phyloP scores from a whole-genome alignment of 2,888 invertebrate genomes.

The Cabera pusaria region DNA sequence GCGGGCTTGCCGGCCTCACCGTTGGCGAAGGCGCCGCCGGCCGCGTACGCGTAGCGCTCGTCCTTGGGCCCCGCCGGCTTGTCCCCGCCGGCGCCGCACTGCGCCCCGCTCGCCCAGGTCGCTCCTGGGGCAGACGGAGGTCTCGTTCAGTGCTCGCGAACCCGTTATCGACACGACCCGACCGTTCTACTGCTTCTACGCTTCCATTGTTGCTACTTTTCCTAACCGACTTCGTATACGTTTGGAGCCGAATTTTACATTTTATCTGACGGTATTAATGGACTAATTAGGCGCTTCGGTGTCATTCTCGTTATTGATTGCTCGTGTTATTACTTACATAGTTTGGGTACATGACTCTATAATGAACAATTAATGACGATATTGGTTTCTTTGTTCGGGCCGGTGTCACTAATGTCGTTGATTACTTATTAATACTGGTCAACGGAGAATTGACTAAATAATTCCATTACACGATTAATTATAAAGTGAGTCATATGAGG shows the following conservation, averaged over 20 bases:
- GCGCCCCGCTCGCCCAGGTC: conserved; percentile 62
- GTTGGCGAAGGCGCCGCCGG: conserved; percentile 46
- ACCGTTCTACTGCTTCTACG: conserved; percentile 30
- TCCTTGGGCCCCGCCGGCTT: conserved; percentile 36
- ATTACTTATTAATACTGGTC: conserved; percentile 48
- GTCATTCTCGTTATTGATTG: conserved; percentile 63
- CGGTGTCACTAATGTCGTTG: conserved; percentile 45
- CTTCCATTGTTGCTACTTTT: conserved; percentile 33
- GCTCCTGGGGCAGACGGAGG: conserved; percentile 79
- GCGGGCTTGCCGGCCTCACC: conserved; percentile 81
- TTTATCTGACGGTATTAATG: conserved; percentile 43
- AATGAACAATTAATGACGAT: conserved; percentile 67
- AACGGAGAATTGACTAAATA: conserved; percentile 46
- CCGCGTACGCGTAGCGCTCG: conserved; percentile 42
- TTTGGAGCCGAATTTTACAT: conserved; percentile 38
- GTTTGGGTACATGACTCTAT: conserved; percentile 64
- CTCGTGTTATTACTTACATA: conserved; percentile 70
- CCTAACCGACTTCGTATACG: conserved; percentile 26
- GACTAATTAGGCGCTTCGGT: conserved; percentile 55
- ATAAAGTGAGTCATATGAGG: conserved; percentile 60
- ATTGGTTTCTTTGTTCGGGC: conserved; percentile 46
- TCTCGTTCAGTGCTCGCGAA: conserved; percentile 63
- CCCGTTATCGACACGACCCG: conserved; percentile 32
- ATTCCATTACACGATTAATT: conserved; percentile 41
- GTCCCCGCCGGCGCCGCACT: conserved; percentile 41